Evolutionary conservation across 2,797 vertebrate species (phyloP), one percentile per base, ranked within the genome.

Genomic region (Trachurus trachurus): DNA sequence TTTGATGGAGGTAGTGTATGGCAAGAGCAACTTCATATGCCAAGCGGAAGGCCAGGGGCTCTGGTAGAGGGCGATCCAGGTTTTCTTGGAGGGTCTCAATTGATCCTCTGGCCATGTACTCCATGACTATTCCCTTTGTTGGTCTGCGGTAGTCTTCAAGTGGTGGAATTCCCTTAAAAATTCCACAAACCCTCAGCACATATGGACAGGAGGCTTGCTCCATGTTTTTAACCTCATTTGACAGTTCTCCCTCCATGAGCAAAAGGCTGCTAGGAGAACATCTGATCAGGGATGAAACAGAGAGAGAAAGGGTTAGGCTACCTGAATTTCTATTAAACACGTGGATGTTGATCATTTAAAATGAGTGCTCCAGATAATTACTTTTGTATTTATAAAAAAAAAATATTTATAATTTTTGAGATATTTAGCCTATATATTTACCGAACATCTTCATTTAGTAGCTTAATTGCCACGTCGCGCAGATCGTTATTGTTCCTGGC

Each of bases 1-100:
- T 66, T 6, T 29, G 50, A 80, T 96, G 95, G 50, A 96, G 93
- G 64, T 92, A 95, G 78, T 94, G 94, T 88, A 96, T 93, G 68
- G 92, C 94, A 22, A 89, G 62, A 56, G 93, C 89, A 5, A 95
- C 87, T 85, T 96, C 72, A 59, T 94, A 50, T 57, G 84, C 83
- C 66, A 94, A 63, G 40, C 93, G 93, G 79, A 93, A 90, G 21
- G 66, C 69, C 54, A 96, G 84, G 13, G 94, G 83, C 88, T 85
- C 93, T 0, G 88, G 93, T 0, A 85, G 92, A 29, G 89, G 83
- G 12, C 68, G 75, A 1, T 11, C 2, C 15, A 93, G 64, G 10
- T 4, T 0, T 5, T 19, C 0, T 78, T 78, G 86, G 17, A 95
- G 83, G 34, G 66, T 78, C 6, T 86, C 44, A 73, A 96, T 53